Evolutionary conservation across 2,113 vertebrate species (phyloP).

Genomic region (Ranitomeya variabilis): DNA sequence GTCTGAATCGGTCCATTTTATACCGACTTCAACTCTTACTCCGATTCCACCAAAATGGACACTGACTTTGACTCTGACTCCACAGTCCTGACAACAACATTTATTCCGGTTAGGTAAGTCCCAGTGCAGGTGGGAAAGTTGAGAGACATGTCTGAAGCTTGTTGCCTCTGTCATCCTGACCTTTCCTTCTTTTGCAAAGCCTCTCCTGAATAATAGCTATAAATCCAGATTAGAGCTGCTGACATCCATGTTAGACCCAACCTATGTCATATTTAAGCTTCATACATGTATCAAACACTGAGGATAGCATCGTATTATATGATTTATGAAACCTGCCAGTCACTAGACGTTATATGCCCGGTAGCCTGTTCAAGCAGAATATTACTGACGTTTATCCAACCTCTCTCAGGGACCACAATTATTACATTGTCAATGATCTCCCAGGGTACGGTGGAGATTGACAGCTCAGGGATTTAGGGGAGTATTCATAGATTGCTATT

Average conservation of each 20-base stretch:
- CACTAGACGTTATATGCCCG: neutral
- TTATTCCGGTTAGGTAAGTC: too few relatives aligned
- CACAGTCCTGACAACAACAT: too few relatives aligned
- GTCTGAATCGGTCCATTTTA: too few relatives aligned
- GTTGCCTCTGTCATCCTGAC: neutral
- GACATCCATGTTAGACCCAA: neutral
- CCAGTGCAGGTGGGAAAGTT: neutral
- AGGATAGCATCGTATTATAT: conserved; percentile 20
- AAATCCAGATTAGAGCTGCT: neutral
- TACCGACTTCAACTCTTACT: too few relatives aligned
- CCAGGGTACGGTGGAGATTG: conserved; percentile 19
- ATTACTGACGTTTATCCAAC: conserved; percentile 18
- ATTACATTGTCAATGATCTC: conserved; percentile 45
- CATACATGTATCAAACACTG: neutral
- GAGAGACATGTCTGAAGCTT: neutral
- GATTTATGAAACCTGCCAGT: conserved; percentile 17
- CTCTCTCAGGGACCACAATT: conserved; percentile 17
- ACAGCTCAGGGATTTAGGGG: conserved; percentile 46
- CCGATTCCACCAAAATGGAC: too few relatives aligned
- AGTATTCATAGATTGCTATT: conserved; percentile 22
- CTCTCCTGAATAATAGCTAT: conserved; percentile 2
- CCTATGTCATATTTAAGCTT: conserved; percentile 9
- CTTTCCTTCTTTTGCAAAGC: neutral
- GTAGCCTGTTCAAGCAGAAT: conserved; percentile 10
- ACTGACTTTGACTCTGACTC: too few relatives aligned